A percentile compares a stretch with the other conserved stretches of the same genome.
These are phyloP conservation scores for Epinotia demarniana DNA, from an alignment of 2,888 invertebrate genomes.

Conservation along the genomic window DNA sequence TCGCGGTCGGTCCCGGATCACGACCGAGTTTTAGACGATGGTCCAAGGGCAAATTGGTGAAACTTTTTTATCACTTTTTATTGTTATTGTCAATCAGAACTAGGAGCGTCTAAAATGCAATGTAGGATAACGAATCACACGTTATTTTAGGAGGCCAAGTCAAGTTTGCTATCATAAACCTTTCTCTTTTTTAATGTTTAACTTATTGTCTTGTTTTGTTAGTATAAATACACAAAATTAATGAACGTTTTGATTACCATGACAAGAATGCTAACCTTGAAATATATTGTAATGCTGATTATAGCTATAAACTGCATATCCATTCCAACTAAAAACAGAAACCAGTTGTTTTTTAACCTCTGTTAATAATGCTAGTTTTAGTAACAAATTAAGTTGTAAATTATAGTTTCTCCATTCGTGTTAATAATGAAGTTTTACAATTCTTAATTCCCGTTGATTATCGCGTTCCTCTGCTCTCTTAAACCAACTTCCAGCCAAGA, in stretches of 20 bases:
- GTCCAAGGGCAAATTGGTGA: conserved; percentile 51
- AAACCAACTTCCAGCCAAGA: conserved; percentile 56
- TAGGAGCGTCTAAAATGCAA: background rate
- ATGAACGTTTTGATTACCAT: background rate
- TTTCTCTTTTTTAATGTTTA: too few relatives aligned
- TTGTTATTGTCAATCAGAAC: background rate
- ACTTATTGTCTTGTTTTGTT: background rate
- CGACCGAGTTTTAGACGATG: conserved; percentile 63
- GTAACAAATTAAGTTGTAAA: conserved; percentile 19
- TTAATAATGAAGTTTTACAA: conserved; percentile 21
- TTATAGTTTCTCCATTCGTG: conserved; percentile 13
- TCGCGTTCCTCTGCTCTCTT: conserved; percentile 48
- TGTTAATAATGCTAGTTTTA: background rate
- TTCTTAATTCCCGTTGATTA: conserved; percentile 15
- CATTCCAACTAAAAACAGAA: background rate
- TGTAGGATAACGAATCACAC: background rate
- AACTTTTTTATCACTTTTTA: background rate
- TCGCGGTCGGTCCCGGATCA: conserved; percentile 70
- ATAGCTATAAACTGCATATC: background rate
- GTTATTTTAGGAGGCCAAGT: background rate
- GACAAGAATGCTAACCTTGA: background rate
- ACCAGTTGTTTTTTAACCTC: background rate
- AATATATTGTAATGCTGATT: background rate
- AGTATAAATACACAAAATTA: background rate
- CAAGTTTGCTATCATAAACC: background rate